Evolutionary conservation across 2,113 vertebrate species (phyloP).

Genomic region (Pontoporia blainvillei): DNA sequence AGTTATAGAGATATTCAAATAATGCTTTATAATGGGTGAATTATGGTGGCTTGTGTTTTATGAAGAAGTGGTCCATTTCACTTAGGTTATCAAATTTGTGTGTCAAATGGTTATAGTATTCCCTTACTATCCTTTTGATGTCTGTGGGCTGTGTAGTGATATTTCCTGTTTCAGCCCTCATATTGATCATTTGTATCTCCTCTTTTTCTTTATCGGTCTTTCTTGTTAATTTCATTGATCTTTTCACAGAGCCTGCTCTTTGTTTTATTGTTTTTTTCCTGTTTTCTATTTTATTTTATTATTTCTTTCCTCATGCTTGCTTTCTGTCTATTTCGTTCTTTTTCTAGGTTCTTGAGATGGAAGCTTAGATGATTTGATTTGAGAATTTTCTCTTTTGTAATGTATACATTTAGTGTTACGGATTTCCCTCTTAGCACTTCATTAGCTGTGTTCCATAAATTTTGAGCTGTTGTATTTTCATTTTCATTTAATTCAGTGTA

Average conservation of each 20-base stretch:
- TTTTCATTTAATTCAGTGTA: background rate
- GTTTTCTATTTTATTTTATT: background rate
- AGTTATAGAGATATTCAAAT: background rate
- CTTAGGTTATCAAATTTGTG: background rate
- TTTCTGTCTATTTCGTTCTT: background rate
- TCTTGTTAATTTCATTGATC: background rate
- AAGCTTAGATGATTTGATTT: background rate
- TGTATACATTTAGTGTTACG: background rate
- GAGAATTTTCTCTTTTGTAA: slow-evolving; percentile 1
- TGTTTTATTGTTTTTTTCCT: background rate
- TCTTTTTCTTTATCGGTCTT: background rate
- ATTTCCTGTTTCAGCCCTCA: background rate
- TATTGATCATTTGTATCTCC: background rate
- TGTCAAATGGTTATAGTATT: background rate
- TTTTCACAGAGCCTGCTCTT: background rate
- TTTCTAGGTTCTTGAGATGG: background rate
- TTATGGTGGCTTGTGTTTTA: background rate
- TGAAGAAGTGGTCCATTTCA: background rate
- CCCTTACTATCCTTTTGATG: background rate
- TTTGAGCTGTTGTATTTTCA: background rate
- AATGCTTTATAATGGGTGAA: background rate
- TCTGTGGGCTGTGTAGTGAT: background rate
- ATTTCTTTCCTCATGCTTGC: background rate
- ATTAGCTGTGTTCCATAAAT: background rate
- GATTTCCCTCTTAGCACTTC: background rate